Evolutionary conservation across 2,888 invertebrate genomes (phyloP), one percentile per base, ranked within the genome.

Genomic region (Cheiracanthium punctorium): DNA sequence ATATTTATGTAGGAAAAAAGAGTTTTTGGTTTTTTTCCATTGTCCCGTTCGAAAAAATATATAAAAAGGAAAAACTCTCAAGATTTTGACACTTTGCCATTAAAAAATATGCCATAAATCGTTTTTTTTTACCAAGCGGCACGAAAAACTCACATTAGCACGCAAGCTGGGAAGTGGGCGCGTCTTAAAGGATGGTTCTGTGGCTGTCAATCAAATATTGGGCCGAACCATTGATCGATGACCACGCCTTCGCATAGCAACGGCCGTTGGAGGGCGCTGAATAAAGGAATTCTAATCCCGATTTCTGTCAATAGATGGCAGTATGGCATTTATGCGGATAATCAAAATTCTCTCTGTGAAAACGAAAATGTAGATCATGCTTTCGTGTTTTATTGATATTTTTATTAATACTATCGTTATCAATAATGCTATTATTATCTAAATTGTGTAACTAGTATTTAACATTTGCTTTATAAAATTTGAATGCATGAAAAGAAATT

Each of bases 291-390:
- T 52, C 17, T 84, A 84, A 79, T 84, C 52, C 79, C 73, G 79
- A 79, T 84, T 74, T 58, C 69, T 30, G 65, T 37, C 84, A 41
- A 84, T 84, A 84, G 84, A 79, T 84, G 84, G 84, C 84, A 79
- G 73, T 84, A 74, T 67, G 30, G 41, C 48, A 58, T 52, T 84
- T 71, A 79, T 74, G 79, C 79, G 58, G 79, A 41, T 58, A 77
- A 48, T 30, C n/a, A n/a, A n/a, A n/a, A n/a, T n/a, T n/a, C n/a
- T n/a, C n/a, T n/a, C n/a, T n/a, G n/a, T n/a, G n/a, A n/a, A n/a
- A n/a, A n/a, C n/a, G n/a, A n/a, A n/a, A n/a, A n/a, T n/a, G n/a
- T n/a, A n/a, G n/a, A n/a, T n/a, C n/a, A n/a, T n/a, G n/a, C n/a
- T n/a, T n/a, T n/a, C n/a, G n/a, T n/a, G n/a, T n/a, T n/a, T n/a